Percentiles rank a stretch among this genome's conserved stretches.
Evolutionary conservation across 2,113 vertebrate species (phyloP).

Genomic region (Todiramphus chloris): DNA sequence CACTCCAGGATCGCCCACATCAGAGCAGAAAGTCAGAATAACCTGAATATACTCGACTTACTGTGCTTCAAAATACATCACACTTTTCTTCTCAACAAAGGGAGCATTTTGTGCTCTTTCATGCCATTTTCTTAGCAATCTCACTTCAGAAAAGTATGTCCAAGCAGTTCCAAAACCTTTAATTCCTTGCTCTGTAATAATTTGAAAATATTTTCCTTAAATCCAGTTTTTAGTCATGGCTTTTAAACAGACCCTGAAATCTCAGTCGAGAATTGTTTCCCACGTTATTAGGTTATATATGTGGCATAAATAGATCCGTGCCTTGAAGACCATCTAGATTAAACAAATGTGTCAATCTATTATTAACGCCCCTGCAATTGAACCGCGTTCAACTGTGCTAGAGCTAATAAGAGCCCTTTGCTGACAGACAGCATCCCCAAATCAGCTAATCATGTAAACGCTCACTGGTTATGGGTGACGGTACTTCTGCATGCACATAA

Average conservation of each 20-base stretch:
- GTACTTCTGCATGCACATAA: neutral
- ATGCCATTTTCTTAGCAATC: neutral
- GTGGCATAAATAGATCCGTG: neutral
- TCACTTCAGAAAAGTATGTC: neutral
- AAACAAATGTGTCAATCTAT: neutral
- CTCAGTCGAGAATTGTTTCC: neutral
- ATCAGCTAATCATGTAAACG: neutral
- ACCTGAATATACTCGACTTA: neutral
- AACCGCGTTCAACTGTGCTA: neutral
- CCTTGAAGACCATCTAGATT: fast-evolving
- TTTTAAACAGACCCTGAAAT: neutral
- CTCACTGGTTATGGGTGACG: neutral
- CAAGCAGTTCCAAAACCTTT: neutral
- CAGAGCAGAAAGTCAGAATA: neutral
- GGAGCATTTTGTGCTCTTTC: neutral
- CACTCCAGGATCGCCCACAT: neutral
- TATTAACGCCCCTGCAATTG: neutral
- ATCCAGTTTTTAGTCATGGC: neutral
- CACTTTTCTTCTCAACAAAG: neutral
- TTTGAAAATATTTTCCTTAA: neutral
- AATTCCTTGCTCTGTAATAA: neutral
- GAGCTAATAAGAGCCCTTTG: neutral
- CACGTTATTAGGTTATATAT: neutral
- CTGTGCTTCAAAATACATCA: neutral
- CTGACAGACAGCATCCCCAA: neutral